Base-by-base conservation (phyloP, 2,888 invertebrate genomes). In the Thyatira batis region DNA sequence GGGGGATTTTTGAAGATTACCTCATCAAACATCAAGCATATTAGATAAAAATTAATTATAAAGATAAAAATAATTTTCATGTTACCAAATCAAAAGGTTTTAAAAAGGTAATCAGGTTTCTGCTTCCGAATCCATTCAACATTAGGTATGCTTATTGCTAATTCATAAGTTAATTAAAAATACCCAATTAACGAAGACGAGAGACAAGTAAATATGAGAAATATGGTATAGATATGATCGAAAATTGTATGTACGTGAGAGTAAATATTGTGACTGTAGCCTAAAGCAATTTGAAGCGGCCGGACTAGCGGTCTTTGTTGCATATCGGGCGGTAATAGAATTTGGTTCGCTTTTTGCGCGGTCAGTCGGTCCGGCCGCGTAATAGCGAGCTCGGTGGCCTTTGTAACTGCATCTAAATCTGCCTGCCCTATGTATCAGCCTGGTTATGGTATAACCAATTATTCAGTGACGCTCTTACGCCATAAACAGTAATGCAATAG, bases 251-350 rank as follows among this genome's bases (percentile, higher is more conserved):
- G 76, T 82, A 83, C 73, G 78, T 76, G 74, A 74, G 77, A 81
- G 82, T 86, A 89, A 87, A 89, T 88, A 87, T 84, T 84, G 87
- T 82, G 88, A 84, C 80, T 85, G 80, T 82, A 84, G 84, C 86
- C 83, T 90, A 91, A 89, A 92, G 90, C 92, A 92, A 92, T 92
- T 91, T 89, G 84, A 80, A 82, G 81, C 86, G 85, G 82, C 82
- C 78, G 76, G 80, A 73, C 76, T 80, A 80, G 87, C 80, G 91
- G 89, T 89, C 92, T 92, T 90, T 90, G 92, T 91, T 91, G 90
- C 87, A 89, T 91, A 91, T 91, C 86, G 85, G 82, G 74, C 80
- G 79, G 89, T 91, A 92, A 92, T 91, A 90, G 92, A 92, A 92
- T 92, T 92, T 88, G 87, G 89, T 83, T 73, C 85, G 89, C 88